Conservation (phyloP, 2,113 vertebrate species). For the Anoplopoma fimbria region DNA sequence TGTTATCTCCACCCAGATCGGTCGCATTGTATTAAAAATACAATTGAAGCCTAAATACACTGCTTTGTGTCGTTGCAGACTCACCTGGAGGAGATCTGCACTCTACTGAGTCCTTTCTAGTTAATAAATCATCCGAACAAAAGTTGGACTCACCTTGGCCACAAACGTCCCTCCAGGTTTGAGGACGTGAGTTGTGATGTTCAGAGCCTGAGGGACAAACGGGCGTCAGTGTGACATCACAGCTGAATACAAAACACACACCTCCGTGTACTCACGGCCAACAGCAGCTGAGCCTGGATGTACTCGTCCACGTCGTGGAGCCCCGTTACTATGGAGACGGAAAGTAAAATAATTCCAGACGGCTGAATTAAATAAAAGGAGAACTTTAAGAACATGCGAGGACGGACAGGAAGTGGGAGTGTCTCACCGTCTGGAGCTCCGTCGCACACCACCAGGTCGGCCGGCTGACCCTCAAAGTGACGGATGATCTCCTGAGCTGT, state of each 20-base stretch:
- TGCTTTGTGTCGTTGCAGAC: too few species aligned
- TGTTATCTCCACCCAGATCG: too few species aligned
- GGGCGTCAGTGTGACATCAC: constrained; percentile 2
- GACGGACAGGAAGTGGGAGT: background rate
- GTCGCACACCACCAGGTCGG: constrained; percentile 92
- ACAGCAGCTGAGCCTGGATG: constrained; percentile 92
- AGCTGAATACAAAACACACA: background rate
- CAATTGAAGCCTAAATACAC: too few species aligned
- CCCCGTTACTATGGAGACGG: constrained; percentile 85
- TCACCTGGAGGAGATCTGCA: too few species aligned
- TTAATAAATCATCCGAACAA: background rate
- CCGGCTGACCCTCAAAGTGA: constrained; percentile 90
- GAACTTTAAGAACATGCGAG: background rate
- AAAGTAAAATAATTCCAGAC: background rate
- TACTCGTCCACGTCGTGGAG: constrained; percentile 94
- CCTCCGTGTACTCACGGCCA: constrained; percentile 83
- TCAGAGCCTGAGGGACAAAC: constrained; percentile 84
- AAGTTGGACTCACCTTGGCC: constrained; percentile 84
- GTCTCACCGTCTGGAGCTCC: constrained; percentile 91
- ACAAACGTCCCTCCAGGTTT: constrained; percentile 91
- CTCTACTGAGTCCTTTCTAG: too few species aligned
- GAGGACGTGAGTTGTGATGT: constrained; percentile 92
- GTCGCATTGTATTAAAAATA: too few species aligned
- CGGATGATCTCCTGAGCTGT: constrained; percentile 91
- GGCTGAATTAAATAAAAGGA: background rate